phyloP scores from a whole-genome alignment of 2,113 vertebrate species.

The Calidris pugnax region DNA sequence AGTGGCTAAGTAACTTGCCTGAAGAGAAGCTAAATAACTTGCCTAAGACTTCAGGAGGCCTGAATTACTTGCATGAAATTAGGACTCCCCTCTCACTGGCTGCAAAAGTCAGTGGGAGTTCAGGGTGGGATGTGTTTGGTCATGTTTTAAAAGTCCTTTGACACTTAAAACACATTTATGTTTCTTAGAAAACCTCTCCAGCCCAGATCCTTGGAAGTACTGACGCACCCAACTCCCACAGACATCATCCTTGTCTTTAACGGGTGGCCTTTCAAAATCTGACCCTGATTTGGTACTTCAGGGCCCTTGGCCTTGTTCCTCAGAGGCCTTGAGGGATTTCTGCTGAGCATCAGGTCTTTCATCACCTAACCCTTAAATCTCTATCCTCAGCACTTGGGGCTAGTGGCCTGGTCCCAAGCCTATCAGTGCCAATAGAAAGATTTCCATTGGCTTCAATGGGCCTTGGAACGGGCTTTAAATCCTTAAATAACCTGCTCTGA shows the following conservation, averaged over 20 bases:
- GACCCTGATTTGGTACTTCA: neutral
- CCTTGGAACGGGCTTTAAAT: conserved; percentile 34
- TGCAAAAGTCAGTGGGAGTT: neutral
- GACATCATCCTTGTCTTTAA: neutral
- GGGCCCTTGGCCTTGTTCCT: neutral
- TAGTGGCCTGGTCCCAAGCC: conserved; percentile 24
- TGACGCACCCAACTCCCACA: neutral
- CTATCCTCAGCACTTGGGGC: neutral
- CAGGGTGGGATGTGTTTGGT: fast-evolving
- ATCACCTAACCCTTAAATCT: neutral
- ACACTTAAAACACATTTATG: neutral
- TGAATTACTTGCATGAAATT: neutral
- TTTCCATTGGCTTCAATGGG: conserved; percentile 14
- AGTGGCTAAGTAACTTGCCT: neutral
- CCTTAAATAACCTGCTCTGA: conserved; percentile 60
- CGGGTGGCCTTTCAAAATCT: conserved; percentile 8
- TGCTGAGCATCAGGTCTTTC: neutral
- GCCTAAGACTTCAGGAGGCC: neutral
- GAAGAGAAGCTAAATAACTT: neutral
- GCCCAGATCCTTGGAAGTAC: neutral
- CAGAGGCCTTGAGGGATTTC: neutral
- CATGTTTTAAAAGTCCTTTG: neutral
- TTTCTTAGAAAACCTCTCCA: conserved; percentile 21
- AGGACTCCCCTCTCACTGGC: neutral
- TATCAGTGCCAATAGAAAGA: neutral